Base-by-base conservation (phyloP, 2,797 vertebrate genomes). In the Perdix hodgsoniae region DNA sequence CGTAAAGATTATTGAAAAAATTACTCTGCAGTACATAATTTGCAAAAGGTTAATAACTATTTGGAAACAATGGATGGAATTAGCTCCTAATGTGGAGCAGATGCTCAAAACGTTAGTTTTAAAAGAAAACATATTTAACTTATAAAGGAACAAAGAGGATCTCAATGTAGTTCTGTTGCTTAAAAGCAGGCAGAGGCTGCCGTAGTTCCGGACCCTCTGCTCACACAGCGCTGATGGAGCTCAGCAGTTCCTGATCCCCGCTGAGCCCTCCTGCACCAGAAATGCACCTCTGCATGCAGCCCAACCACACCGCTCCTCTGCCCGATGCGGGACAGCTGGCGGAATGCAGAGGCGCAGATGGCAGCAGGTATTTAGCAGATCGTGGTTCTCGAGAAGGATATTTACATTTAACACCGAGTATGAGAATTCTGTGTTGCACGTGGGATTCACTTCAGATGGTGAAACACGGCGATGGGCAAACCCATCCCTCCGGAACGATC, bases 1-100 rank as follows among this genome's bases (percentile, higher is more conserved):
- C 83, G 90, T 94, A 95, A 93, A 96, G 76, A 96, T 95, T 92
- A 93, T 77, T 94, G 94, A 93, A 95, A 93, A 95, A 88, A 96
- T 91, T 89, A 91, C 75, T 91, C 86, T 94, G 92, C 73, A 88
- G 78, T 78, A 94, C 82, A 74, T 96, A 94, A 94, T 95, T 90
- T 92, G 91, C 85, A 93, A 97, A 94, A 94, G 82, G 88, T 91
- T 93, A 94, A 95, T 93, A 96, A 94, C 86, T 92, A 78, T 90
- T 95, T 93, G 95, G 85, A 95, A 96, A 88, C 83, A 97, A 94
- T 63, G 90, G 96, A 87, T 81, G 76, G 78, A 94, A 97, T 96
- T 94, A 96, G 91, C 66, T 86, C 77, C 61, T 94, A 96, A 95
- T 64, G 83, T 65, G 92, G 96, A 97, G 80, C 91, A 97, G 93